phyloP scores from a whole-genome alignment of 2,113 vertebrate species.

The Probosciger aterrimus region DNA sequence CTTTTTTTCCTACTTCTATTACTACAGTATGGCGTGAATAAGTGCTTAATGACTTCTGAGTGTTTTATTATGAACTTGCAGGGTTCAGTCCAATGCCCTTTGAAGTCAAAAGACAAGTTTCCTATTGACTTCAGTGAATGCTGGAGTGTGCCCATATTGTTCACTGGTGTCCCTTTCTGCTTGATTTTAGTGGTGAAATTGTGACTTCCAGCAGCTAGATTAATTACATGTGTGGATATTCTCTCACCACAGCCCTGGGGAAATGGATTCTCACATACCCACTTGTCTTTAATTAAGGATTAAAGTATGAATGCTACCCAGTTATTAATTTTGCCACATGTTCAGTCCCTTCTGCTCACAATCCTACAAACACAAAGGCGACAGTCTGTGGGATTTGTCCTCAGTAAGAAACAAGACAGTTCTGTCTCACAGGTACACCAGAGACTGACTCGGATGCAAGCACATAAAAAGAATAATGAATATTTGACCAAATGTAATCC shows the following conservation, averaged over 20 bases:
- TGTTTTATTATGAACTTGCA: neutral
- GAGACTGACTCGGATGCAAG: neutral
- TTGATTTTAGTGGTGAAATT: constrained; percentile 21
- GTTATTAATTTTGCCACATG: constrained; percentile 18
- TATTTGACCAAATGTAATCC: neutral
- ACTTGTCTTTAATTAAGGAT: constrained; percentile 48
- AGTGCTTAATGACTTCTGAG: neutral
- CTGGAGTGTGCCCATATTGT: neutral
- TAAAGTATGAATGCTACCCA: neutral
- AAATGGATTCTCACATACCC: constrained; percentile 30
- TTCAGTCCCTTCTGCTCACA: constrained; percentile 4
- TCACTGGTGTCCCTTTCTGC: neutral
- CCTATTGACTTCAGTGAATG: neutral
- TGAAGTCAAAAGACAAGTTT: constrained; percentile 27
- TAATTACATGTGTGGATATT: constrained; percentile 32
- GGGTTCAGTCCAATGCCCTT: neutral
- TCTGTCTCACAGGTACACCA: neutral
- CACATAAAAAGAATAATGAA: neutral
- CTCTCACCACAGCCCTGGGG: neutral
- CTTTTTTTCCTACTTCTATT: neutral
- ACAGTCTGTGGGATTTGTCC: neutral
- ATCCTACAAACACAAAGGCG: neutral
- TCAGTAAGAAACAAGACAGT: neutral
- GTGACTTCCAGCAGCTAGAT: constrained; percentile 35
- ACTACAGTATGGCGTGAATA: neutral